Evolutionary conservation across 2,113 vertebrate genomes (phyloP).

Genomic region (Phyllostomus discolor): DNA sequence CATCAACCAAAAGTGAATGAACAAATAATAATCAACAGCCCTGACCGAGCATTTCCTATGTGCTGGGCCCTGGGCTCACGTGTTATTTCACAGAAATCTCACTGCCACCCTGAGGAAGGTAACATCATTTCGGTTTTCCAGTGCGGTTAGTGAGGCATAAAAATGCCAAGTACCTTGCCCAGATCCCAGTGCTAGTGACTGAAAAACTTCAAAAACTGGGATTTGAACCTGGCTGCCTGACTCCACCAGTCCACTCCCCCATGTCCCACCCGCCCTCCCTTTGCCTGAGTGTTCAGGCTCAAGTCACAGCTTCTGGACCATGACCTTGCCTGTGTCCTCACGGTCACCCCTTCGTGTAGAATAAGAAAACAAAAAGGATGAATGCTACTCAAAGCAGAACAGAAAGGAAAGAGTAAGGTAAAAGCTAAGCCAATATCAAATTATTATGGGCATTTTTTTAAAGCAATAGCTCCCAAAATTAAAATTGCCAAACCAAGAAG

Average conservation of each 20-base stretch:
- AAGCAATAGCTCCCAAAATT: neutral
- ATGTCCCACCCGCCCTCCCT: rapidly evolving
- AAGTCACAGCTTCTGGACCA: no score
- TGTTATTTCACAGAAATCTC: neutral
- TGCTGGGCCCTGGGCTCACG: neutral
- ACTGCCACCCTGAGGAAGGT: neutral
- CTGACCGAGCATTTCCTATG: neutral
- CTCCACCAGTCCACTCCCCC: neutral
- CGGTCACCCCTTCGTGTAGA: neutral
- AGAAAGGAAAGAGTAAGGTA: neutral
- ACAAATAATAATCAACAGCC: neutral
- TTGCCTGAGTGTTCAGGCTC: neutral
- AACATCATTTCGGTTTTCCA: neutral
- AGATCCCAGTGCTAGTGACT: no score
- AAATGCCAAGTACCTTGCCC: neutral
- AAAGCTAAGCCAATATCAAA: neutral
- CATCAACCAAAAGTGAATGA: neutral
- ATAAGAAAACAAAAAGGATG: neutral
- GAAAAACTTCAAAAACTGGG: no score
- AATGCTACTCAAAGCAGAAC: neutral
- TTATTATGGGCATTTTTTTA: neutral
- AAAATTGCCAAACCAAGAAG: neutral
- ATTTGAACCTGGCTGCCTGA: neutral
- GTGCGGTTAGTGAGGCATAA: neutral
- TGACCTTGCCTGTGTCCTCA: neutral